Evolutionary conservation across 2,888 invertebrate genomes (phyloP), one percentile per base, ranked within the genome.

Genomic region (Eilema sororculum): DNA sequence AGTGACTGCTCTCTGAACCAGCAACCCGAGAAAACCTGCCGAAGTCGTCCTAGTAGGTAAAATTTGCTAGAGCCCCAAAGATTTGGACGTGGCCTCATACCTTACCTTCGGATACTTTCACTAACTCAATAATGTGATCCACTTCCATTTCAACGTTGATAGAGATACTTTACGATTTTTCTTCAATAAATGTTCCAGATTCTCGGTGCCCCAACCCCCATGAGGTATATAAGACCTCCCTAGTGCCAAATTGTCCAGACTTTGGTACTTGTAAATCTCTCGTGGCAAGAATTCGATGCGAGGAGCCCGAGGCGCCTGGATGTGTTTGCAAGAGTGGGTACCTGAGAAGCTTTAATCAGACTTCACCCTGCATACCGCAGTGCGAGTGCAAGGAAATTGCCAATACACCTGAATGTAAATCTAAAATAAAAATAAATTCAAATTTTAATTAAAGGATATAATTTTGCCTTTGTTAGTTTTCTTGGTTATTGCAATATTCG

Each of bases 251-350:
- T 59, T 60, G 58, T 30, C 65, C 22, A 58, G 80, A 82, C 6
- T 82, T 84, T 2, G 85, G 85, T 8, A 80, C 68, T 2, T 88
- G 88, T 62, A 0, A 61, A 0, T 75, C 85, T 0, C 37, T 85
- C 6, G 72, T 82, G 1, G 71, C 74, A 1, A 79, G 1, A 33
- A 75, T 66, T n/a, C 22, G 63, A 1, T 88, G 88, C 52, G 61
- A 69, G n/a, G 20, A 68, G n/a, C 68, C 71, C n/a, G 57, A 67
- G n/a, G 56, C 61, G 10, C 70, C 79, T 3, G 84, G 86, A 0
- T 90, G 88, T 62, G 64, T 76, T 0, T 90, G 90, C 67, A 74
- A 82, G 20, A 24, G 80, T 5, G 86, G 86, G 0, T 89, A 77
- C 68, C 61, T 84, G 1, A 80, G 89, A 69, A 30, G 20, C 28